A percentile compares a stretch with the other conserved stretches of the same genome.
phyloP scores from a whole-genome alignment of 2,797 vertebrate genomes.

The Hybognathus amarus region DNA sequence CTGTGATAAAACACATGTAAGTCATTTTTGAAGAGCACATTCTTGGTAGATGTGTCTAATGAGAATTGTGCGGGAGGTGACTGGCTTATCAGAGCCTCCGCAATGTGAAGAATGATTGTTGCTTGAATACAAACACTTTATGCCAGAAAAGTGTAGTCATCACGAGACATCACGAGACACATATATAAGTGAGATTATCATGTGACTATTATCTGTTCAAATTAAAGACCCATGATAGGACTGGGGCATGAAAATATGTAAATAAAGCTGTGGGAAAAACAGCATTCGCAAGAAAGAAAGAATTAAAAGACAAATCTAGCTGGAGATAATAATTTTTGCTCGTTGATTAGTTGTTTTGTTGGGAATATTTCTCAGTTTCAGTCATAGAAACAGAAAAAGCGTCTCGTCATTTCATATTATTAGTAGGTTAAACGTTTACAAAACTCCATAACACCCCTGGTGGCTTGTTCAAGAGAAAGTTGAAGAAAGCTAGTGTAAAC shows the following conservation, averaged over 20 bases:
- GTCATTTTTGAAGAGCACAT: constrained; percentile 44
- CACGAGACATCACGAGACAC: not conserved
- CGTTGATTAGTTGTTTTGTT: not conserved
- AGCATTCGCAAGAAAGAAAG: not conserved
- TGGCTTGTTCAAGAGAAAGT: not conserved
- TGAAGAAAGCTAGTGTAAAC: not conserved
- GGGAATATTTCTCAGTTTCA: not conserved
- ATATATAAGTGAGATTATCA: not conserved
- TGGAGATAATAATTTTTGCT: not conserved
- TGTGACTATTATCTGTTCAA: constrained; percentile 1
- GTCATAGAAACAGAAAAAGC: constrained; percentile 1
- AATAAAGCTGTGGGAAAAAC: not conserved
- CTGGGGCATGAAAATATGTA: not conserved
- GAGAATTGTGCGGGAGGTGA: constrained; percentile 37
- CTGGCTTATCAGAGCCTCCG: constrained; percentile 39
- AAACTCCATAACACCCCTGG: constrained; percentile 3
- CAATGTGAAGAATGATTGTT: constrained; percentile 39
- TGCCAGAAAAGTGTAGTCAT: not conserved
- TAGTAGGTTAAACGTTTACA: not conserved
- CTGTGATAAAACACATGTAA: constrained; percentile 54
- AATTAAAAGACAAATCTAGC: not conserved
- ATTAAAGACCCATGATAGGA: not conserved
- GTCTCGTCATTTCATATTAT: not conserved
- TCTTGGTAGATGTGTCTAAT: constrained; percentile 42
- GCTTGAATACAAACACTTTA: not conserved